Percentiles rank a stretch among this genome's conserved stretches.
phyloP scores from a whole-genome alignment of 2,888 invertebrate genomes.

The Cryptosula pallasiana region DNA sequence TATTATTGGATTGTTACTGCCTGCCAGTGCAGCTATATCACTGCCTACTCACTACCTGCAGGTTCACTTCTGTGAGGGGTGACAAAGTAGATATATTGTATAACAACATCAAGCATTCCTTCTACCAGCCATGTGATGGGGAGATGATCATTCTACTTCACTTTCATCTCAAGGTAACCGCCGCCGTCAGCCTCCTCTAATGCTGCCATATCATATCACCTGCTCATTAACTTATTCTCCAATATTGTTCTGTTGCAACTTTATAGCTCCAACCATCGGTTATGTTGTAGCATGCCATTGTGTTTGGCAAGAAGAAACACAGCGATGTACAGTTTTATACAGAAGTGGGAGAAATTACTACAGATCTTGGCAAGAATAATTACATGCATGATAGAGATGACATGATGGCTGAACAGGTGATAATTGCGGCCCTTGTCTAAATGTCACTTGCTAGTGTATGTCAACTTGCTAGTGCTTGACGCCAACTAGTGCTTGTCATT shows the following conservation, averaged over 20 bases:
- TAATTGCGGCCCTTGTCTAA: background rate
- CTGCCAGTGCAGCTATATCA: too few species aligned
- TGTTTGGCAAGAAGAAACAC: slow-evolving; percentile 99
- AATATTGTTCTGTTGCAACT: too few species aligned
- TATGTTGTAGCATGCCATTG: slow-evolving; percentile 81
- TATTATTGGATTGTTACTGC: too few species aligned
- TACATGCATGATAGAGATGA: slow-evolving; percentile 99
- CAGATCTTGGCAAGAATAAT: slow-evolving; percentile 97
- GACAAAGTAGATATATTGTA: slow-evolving; percentile 99
- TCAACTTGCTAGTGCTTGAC: too few species aligned
- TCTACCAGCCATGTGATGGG: slow-evolving; percentile 98
- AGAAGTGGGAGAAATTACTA: slow-evolving; percentile 98
- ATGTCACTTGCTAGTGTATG: too few species aligned
- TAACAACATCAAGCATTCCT: slow-evolving; percentile 98
- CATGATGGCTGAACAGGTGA: slow-evolving; percentile 86
- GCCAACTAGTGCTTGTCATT: too few species aligned
- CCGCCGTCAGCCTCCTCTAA: too few species aligned
- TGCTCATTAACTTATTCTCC: too few species aligned
- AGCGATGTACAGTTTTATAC: slow-evolving; percentile 99
- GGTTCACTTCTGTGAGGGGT: slow-evolving; percentile 97
- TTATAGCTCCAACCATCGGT: too few species aligned
- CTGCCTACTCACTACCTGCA: slow-evolving; percentile 31
- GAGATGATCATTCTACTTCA: slow-evolving; percentile 99
- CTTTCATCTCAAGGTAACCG: slow-evolving; percentile 94
- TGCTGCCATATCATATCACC: too few species aligned